These are phyloP conservation scores for Trachelus iudaicus DNA, from an alignment of 2,888 invertebrate genomes.

Conservation along the genomic window DNA sequence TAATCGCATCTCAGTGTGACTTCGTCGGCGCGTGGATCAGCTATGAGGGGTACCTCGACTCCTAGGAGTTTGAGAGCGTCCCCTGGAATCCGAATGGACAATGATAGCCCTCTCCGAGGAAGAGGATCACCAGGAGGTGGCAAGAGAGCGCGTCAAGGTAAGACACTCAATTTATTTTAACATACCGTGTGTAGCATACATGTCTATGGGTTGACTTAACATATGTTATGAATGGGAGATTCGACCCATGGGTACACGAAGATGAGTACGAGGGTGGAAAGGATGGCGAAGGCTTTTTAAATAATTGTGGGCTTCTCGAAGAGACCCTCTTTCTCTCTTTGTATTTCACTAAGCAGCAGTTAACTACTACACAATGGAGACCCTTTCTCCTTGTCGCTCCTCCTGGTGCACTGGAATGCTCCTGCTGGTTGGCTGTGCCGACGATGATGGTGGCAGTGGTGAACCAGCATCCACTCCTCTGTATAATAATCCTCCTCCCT, in stretches of 20 bases:
- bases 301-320: constrained; percentile 41
- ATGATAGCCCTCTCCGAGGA: neutral
- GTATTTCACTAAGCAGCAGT: constrained; percentile 38
- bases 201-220: no score
- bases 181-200: neutral
- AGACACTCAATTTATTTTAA: neutral
- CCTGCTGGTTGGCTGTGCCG: neutral
- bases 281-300: constrained; percentile 44
- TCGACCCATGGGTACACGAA: neutral
- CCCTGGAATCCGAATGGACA: constrained; percentile 30
- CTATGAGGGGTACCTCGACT: constrained; percentile 53
- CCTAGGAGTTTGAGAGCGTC: constrained; percentile 38
- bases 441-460: neutral
- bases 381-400: neutral
- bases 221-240: neutral
- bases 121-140: neutral
- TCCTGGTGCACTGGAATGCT: neutral
- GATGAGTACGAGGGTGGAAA: constrained; percentile 22
- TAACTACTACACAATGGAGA: constrained; percentile 35
- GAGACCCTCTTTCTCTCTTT: constrained; percentile 24
- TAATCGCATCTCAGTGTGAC: constrained; percentile 54
- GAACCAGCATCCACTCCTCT: neutral
- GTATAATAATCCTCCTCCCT: neutral
- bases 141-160: neutral
- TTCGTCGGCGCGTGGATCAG: constrained; percentile 54